Evolutionary conservation across 2,797 vertebrate genomes (phyloP), one percentile per base, ranked within the genome.

Genomic region (Graptemys geographica): DNA sequence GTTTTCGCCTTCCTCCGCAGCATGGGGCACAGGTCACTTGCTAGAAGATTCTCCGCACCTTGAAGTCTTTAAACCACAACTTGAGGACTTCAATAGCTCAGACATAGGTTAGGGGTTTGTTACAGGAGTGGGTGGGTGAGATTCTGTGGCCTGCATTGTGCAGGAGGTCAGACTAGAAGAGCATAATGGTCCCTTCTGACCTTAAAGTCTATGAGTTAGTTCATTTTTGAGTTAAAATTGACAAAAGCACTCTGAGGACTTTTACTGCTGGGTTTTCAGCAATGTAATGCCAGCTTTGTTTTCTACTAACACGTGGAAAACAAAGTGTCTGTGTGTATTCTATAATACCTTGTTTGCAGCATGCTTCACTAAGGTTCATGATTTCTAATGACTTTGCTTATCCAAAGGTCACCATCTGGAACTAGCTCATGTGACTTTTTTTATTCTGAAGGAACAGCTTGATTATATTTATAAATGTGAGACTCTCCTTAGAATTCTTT

Each of bases 351-450:
- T 95, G 88, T 91, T 88, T 97, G 85, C 94, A 91, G 87, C 62
- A 62, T 93, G 96, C 95, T 96, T 96, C 91, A 53, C 74, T 80
- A 92, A 94, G 93, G 94, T 96, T 97, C 94, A 81, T 93, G 96
- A 93, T 92, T 97, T 97, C 95, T 97, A 97, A 97, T 83, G 82
- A 88, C 96, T 96, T 97, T 95, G 92, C 91, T 94, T 93, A 87
- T 94, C 91, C 93, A 97, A 96, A 97, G 94, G 96, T 97, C 88
- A 85, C 96, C 97, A 97, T 97, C 97, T 97, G 97, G 97, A 97
- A 93, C 86, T 86, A 62, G 92, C 65, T 96, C 90, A 83, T 81
- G 72, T 13, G 90, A 79, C 84, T 94, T 97, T 94, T 97, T 96
- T 96, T 89, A 69, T 62, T 92, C 37, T 85, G 56, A 96, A 93